Evolutionary conservation across 2,113 vertebrate species (phyloP).

Genomic region (Cettia cetti): DNA sequence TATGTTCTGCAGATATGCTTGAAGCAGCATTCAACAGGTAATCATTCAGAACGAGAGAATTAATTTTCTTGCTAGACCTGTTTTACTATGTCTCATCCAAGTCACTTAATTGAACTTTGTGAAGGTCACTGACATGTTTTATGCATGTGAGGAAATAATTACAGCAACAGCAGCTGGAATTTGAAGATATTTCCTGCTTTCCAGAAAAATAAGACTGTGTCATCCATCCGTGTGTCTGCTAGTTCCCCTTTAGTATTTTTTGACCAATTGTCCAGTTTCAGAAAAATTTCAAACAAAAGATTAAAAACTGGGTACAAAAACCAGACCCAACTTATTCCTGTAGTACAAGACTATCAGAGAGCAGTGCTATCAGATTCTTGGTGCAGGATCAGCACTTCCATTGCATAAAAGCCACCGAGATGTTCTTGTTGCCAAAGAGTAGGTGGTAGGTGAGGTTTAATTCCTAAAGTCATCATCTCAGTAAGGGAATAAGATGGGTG

Average conservation of each 20-base stretch:
- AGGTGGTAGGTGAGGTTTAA: not conserved
- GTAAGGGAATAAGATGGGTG: not conserved
- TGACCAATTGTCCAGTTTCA: not conserved
- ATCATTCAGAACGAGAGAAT: not conserved
- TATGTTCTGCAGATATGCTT: not conserved
- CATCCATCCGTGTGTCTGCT: not conserved
- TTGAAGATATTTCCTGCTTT: not conserved
- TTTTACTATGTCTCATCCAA: not conserved
- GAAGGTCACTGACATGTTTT: not conserved
- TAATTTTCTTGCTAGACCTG: not conserved
- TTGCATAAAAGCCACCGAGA: accelerated
- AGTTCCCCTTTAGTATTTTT: not conserved
- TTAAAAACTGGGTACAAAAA: not conserved
- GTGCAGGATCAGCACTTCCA: accelerated
- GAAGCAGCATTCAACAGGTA: not conserved
- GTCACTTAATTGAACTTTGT: not conserved
- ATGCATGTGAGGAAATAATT: not conserved
- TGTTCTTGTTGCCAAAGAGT: not conserved
- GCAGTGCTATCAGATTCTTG: accelerated
- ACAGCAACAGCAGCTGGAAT: not conserved
- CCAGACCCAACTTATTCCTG: not conserved
- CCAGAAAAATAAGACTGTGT: not conserved
- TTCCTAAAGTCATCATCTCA: not conserved
- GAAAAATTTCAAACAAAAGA: not conserved
- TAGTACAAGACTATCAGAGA: not conserved